Percentiles rank a stretch among this genome's conserved stretches.
Conservation (phyloP, 2,888 invertebrate species). For the Tridacna crocea region DNA sequence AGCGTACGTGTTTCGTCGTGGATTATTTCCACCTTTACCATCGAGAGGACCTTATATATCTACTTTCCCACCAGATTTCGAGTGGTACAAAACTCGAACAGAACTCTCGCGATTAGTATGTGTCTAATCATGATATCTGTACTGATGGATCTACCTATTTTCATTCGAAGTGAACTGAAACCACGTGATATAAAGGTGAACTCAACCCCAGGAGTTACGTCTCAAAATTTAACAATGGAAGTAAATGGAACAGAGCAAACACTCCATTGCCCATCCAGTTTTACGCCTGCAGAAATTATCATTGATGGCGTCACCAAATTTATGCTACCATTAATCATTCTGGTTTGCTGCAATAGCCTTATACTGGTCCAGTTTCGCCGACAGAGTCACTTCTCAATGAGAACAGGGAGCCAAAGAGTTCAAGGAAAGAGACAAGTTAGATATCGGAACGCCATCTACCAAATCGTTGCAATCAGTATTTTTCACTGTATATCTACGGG, state of each 20-base stretch:
- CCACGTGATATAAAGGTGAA: neutral
- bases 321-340: neutral
- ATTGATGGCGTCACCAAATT: conserved; percentile 11
- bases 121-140: neutral
- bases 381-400: conserved; percentile 1
- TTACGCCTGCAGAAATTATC: neutral
- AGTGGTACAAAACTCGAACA: neutral
- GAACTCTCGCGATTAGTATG: neutral
- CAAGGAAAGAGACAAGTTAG: conserved; percentile 2
- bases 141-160: conserved; percentile 3
- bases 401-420: neutral
- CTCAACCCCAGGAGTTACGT: neutral
- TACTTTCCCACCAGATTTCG: conserved; percentile 11
- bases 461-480: conserved; percentile 5
- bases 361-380: conserved; percentile 11
- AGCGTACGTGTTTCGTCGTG: conserved; percentile 2
- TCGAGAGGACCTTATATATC: conserved; percentile 16
- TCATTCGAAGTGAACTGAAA: conserved; percentile 7
- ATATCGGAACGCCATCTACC: conserved; percentile 9
- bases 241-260: neutral
- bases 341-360: neutral
- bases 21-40: conserved; percentile 8
- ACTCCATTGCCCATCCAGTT: neutral
- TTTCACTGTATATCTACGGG: conserved; percentile 15
- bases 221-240: neutral